Evolutionary conservation across 2,113 vertebrate species (phyloP).

Genomic region (Sylvilagus bachmani): DNA sequence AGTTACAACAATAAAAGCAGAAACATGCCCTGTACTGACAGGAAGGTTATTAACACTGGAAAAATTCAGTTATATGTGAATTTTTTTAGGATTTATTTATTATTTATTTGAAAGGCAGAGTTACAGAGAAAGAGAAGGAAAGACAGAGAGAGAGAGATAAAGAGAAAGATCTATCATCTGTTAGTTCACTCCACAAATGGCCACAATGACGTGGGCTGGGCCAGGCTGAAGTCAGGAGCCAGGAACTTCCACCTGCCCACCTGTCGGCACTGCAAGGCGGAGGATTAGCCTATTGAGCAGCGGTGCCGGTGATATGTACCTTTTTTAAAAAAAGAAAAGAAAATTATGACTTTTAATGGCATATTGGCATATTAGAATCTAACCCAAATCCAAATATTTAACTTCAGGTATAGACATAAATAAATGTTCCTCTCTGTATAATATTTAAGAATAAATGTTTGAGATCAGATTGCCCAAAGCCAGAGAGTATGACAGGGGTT

Average conservation of each 20-base stretch:
- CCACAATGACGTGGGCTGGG: no score
- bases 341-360: not conserved
- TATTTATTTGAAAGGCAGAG: no score
- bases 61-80: not conserved
- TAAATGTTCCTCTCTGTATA: conserved; percentile 23
- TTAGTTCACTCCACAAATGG: no score
- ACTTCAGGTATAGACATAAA: conserved; percentile 1
- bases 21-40: not conserved
- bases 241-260: no score
- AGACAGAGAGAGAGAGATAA: no score
- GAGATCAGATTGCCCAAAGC: not conserved
- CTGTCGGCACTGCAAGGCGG: no score
- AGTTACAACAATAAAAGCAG: not conserved
- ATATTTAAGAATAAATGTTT: conserved; percentile 4
- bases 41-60: not conserved
- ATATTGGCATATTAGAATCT: conserved; percentile 25
- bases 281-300: no score
- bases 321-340: not conserved
- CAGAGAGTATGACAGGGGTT: not conserved
- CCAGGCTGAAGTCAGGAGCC: no score
- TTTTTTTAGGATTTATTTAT: not conserved
- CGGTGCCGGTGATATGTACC: no score
- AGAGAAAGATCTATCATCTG: no score
- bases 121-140: no score
- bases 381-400: not conserved